These are phyloP conservation scores for Hoplodrina ambigua DNA, from an alignment of 2,888 invertebrate genomes.

Conservation along the genomic window DNA sequence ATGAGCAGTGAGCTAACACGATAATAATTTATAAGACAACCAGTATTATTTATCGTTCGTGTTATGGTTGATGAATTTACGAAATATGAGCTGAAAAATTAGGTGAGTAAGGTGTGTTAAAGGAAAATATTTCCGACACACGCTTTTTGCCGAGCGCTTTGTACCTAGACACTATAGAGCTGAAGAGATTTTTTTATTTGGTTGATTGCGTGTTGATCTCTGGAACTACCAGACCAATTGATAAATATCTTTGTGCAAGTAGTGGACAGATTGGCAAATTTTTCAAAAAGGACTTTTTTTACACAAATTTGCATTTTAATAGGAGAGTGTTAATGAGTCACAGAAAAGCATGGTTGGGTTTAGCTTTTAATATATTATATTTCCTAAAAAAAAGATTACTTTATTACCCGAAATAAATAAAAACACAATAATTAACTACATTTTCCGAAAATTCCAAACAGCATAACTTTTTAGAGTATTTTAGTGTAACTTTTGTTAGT, in stretches of 20 bases:
- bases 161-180: too few species aligned
- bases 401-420: too few species aligned
- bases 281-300: too few species aligned
- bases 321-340: too few species aligned
- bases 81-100: slow-evolving; percentile 51
- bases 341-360: too few species aligned
- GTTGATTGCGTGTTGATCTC: too few species aligned
- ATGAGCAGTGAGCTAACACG: slow-evolving; percentile 89
- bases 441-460: not conserved
- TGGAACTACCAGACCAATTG: too few species aligned
- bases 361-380: too few species aligned
- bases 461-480: not conserved
- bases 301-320: not conserved
- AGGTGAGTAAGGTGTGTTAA: slow-evolving; percentile 14
- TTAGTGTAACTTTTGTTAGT: not conserved
- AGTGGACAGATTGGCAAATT: too few species aligned
- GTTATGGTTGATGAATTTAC: slow-evolving; percentile 73
- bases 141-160: not conserved
- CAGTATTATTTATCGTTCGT: slow-evolving; percentile 86
- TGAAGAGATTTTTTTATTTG: too few species aligned
- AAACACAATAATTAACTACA: not conserved
- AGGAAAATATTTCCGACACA: not conserved
- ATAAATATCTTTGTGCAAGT: too few species aligned
- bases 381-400: too few species aligned
- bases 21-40: slow-evolving; percentile 89